Base-by-base conservation (phyloP, 2,888 invertebrate genomes). In the Catocala sponsa region DNA sequence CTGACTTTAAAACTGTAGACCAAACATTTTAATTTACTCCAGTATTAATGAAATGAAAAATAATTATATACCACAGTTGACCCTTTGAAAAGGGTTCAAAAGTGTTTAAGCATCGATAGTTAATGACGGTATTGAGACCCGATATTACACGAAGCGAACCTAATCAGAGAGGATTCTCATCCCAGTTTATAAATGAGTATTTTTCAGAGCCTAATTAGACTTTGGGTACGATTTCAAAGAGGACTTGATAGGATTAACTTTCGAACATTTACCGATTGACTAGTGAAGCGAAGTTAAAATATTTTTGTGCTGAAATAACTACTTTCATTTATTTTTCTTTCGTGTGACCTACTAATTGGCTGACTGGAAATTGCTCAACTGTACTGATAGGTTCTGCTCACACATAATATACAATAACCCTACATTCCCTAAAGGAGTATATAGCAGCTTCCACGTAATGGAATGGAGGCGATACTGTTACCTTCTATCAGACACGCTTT, bases 131-230 rank as follows among this genome's bases (percentile, higher is more conserved):
- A 52, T 57, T 13, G 44, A 13, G 44, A 43, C 48, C 35, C 52
- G 43, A 56, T 61, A 13, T 55, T 51, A 25, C 33, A 55, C 33
- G 48, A 49, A 53, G n/a, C 43, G 33, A 48, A 53, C 42, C 42
- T 48, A 53, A 42, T 49, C 43, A 49, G 7, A 47, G n/a, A 43
- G 32, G 44, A 44, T 57, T 47, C 15, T 6, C 13, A 47, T 12
- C 33, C 52, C 13, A 47, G 51, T 9, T 52, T 52, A 47, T 32
- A 52, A 56, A 61, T 33, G 52, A 56, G 55, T 55, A 44, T 60
- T 60, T 60, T 60, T 60, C 48, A 55, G 44, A 42, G 33, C 43
- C 50, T 60, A 60, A 60, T 60, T 60, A 55, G 48, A 50, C 43
- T 35, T 48, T 53, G 43, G 48, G 10, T 10, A n/a, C 25, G 25